A percentile compares a stretch with the other conserved stretches of the same genome.
phyloP scores from a whole-genome alignment of 1,140 invertebrate genomes.

The Penaeus chinensis region DNA sequence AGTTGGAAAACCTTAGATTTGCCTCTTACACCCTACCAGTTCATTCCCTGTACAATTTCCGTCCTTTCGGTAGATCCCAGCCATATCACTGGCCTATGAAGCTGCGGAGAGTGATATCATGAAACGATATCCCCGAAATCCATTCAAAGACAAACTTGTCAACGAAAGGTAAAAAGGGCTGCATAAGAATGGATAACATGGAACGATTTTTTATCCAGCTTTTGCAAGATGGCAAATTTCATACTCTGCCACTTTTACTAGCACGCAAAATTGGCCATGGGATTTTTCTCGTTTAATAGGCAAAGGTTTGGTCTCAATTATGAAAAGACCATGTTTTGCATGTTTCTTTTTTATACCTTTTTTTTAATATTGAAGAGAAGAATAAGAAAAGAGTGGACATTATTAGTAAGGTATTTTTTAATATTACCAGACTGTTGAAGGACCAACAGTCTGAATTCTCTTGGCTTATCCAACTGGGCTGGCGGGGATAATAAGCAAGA shows the following conservation, averaged over 20 bases:
- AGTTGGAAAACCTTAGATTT: too few species aligned
- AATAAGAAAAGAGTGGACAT: too few species aligned
- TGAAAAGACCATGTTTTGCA: constrained; percentile 8
- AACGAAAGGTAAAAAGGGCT: constrained; percentile 84
- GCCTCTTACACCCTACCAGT: too few species aligned
- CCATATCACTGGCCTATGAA: constrained; percentile 97
- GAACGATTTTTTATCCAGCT: constrained; percentile 32
- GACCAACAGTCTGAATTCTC: too few species aligned
- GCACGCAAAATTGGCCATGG: constrained; percentile 34
- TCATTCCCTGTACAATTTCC: neutral
- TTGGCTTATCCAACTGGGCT: too few species aligned
- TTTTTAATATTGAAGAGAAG: neutral
- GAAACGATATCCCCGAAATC: constrained; percentile 94
- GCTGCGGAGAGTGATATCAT: constrained; percentile 96
- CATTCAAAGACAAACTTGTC: constrained; percentile 92
- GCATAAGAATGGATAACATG: constrained; percentile 3
- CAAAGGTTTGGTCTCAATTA: constrained; percentile 10
- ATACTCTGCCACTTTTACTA: constrained; percentile 30
- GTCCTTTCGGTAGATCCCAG: constrained; percentile 81
- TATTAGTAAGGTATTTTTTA: too few species aligned
- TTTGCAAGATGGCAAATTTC: constrained; percentile 34
- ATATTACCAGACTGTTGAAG: too few species aligned
- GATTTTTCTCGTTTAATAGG: neutral
- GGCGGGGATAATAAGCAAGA: too few species aligned
- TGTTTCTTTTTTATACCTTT: neutral